These are phyloP conservation scores for Psilopogon haemacephalus DNA, from an alignment of 2,113 vertebrate species.

Conservation along the genomic window DNA sequence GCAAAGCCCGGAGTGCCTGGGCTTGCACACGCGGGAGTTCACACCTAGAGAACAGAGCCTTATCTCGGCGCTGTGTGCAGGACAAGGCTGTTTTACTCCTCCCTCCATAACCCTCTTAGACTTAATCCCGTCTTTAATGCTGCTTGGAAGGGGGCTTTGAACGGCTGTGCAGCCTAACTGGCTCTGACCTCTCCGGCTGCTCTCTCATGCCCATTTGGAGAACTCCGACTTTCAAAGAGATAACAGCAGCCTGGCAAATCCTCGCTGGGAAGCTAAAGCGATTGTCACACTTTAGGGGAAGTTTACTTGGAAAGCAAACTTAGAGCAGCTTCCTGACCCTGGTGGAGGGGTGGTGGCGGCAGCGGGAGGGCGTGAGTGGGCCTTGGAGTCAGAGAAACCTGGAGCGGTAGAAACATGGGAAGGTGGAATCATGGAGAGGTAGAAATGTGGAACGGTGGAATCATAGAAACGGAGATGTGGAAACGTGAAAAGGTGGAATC, in stretches of 20 bases:
- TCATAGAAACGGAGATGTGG: no score
- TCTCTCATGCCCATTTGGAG: constrained; percentile 49
- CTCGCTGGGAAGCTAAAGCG: constrained; percentile 57
- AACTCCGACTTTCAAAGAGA: constrained; percentile 44
- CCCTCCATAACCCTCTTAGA: constrained; percentile 64
- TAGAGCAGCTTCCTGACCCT: neutral
- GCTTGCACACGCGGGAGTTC: neutral
- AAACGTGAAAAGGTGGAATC: no score
- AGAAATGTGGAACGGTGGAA: no score
- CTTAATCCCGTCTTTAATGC: constrained; percentile 69
- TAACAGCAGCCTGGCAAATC: constrained; percentile 61
- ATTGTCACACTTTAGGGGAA: constrained; percentile 59
- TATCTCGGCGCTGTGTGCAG: constrained; percentile 55
- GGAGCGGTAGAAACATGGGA: no score
- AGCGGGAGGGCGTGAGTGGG: neutral
- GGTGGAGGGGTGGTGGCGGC: neutral
- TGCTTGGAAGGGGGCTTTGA: constrained; percentile 62
- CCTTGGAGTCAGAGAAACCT: no score
- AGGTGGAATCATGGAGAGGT: no score
- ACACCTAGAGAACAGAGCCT: constrained; percentile 57
- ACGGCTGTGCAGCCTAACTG: constrained; percentile 44
- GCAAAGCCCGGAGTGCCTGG: neutral
- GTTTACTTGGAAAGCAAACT: constrained; percentile 61
- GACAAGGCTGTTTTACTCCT: constrained; percentile 49
- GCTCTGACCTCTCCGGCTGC: constrained; percentile 45